Conservation (phyloP, 2,797 vertebrate genomes). For the Coendou prehensilis region DNA sequence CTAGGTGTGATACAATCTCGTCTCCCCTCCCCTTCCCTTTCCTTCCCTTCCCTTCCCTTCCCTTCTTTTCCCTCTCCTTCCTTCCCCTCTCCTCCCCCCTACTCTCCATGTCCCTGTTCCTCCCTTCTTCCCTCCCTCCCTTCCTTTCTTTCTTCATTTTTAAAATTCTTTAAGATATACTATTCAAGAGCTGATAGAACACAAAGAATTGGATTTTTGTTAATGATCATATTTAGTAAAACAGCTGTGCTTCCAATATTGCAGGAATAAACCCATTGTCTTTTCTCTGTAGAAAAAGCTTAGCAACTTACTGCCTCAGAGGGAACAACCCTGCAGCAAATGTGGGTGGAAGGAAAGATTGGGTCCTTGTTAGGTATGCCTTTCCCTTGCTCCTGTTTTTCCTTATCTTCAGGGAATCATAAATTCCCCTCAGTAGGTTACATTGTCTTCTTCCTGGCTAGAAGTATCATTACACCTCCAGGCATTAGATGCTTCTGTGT, state of each 20-base stretch:
- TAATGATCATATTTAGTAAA: slow-evolving; percentile 52
- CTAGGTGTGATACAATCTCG: not conserved
- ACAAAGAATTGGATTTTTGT: slow-evolving; percentile 51
- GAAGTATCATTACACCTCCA: slow-evolving; percentile 4
- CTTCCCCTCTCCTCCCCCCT: too few relatives aligned
- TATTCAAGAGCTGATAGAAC: not conserved
- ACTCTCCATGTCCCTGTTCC: not conserved
- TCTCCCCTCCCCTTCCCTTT: not conserved
- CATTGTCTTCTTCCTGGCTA: slow-evolving; percentile 65
- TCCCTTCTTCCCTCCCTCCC: not conserved
- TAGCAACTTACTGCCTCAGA: not conserved
- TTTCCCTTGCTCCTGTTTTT: slow-evolving; percentile 37
- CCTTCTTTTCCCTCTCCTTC: fast-evolving
- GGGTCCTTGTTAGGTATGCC: not conserved
- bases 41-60: too few relatives aligned
- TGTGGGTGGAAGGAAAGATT: not conserved
- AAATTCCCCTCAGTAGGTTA: slow-evolving; percentile 35
- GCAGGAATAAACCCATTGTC: not conserved
- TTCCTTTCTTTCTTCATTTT: not conserved
- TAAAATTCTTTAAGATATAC: not conserved
- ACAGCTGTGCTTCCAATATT: slow-evolving; percentile 8
- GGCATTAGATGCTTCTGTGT: slow-evolving; percentile 59
- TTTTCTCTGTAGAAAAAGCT: not conserved
- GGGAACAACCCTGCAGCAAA: not conserved
- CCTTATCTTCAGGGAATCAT: slow-evolving; percentile 1